Evolutionary conservation across 2,888 invertebrate genomes (phyloP).

Genomic region (Clunio marinus): DNA sequence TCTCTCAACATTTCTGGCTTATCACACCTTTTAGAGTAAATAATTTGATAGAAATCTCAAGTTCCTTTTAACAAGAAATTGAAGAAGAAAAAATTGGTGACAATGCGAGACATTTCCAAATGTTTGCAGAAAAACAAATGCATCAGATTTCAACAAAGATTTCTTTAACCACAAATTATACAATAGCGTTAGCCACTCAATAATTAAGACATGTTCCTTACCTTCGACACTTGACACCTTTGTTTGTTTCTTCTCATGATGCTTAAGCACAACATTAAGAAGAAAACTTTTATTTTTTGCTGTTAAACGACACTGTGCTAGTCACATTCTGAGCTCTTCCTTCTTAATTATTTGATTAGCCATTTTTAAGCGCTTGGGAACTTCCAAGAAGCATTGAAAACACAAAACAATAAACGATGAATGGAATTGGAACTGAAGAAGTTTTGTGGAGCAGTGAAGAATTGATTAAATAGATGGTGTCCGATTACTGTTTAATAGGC

Average conservation of each 20-base stretch:
- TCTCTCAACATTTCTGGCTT: slow-evolving; percentile 18
- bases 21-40: slow-evolving; percentile 36
- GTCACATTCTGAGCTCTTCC: not conserved
- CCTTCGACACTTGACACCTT: slow-evolving; percentile 27
- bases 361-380: slow-evolving; percentile 1
- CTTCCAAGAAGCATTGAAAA: not conserved
- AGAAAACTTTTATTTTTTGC: not conserved
- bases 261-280: not conserved
- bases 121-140: slow-evolving; percentile 35
- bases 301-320: not conserved
- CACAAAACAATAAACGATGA: not conserved
- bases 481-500: slow-evolving; percentile 30
- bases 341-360: slow-evolving; percentile 32
- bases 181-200: slow-evolving; percentile 37
- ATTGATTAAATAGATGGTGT: slow-evolving; percentile 25
- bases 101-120: not conserved
- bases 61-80: slow-evolving; percentile 12
- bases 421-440: slow-evolving; percentile 6
- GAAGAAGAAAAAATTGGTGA: slow-evolving; percentile 7
- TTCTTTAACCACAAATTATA: not conserved
- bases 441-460: slow-evolving; percentile 9
- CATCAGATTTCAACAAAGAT: slow-evolving; percentile 31
- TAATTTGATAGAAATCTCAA: slow-evolving; percentile 39
- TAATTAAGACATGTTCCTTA: slow-evolving; percentile 30
- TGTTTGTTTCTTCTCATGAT: slow-evolving; percentile 5